These are phyloP conservation scores for Periphyllus acericola DNA, from an alignment of 2,888 invertebrate species.

Conservation along the genomic window DNA sequence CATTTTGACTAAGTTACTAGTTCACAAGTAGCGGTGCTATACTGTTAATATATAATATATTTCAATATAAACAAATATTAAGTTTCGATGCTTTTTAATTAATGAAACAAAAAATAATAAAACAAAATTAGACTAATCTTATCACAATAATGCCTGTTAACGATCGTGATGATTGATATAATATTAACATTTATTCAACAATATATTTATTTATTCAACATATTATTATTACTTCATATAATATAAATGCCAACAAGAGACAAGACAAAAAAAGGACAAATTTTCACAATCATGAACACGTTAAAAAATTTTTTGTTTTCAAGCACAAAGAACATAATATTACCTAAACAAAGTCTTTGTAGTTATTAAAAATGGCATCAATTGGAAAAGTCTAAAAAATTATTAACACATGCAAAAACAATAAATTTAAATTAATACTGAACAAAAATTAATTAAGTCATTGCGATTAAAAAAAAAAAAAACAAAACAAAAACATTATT, in stretches of 20 bases:
- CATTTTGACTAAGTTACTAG: constrained; percentile 39
- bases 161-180: constrained; percentile 49
- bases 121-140: constrained; percentile 58
- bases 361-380: constrained; percentile 52
- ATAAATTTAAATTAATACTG: constrained; percentile 60
- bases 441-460: constrained; percentile 55
- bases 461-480: constrained; percentile 42
- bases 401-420: constrained; percentile 60
- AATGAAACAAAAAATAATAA: constrained; percentile 29
- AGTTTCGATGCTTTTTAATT: constrained; percentile 35
- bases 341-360: constrained; percentile 56
- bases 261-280: constrained; percentile 50
- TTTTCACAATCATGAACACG: constrained; percentile 51
- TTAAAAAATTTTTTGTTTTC: not conserved
- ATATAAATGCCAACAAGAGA: constrained; percentile 59
- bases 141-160: constrained; percentile 60
- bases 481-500: constrained; percentile 46
- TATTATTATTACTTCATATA: constrained; percentile 36
- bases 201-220: constrained; percentile 37
- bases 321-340: constrained; percentile 55
- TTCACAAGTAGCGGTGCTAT: constrained; percentile 45
- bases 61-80: not conserved
- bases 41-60: constrained; percentile 28
- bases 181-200: constrained; percentile 51
- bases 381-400: constrained; percentile 53